Base-by-base conservation (phyloP, 1,140 invertebrate genomes). In the Rhizoglyphus robini region DNA sequence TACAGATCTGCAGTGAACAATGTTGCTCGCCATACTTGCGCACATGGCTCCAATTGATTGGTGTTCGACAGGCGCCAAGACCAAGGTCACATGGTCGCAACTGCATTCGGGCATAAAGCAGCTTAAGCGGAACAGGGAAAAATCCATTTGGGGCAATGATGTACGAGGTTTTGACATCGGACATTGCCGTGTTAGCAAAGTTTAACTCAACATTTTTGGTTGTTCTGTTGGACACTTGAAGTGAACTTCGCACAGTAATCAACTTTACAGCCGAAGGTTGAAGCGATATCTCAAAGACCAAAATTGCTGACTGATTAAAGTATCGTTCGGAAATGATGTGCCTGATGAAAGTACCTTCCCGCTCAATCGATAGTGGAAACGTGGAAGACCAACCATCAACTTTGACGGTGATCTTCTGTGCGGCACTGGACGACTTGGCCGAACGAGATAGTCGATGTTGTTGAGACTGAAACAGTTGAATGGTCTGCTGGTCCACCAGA, bases 321-420 rank as follows among this genome's bases (percentile, higher is more conserved):
- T 58, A 34, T 41, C 25, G 23, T 47, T 64, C 60, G 20, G 72
- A 69, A 15, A 81, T 79, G 1, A 88, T 83, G 69, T 88, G 81
- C 62, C 94, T 77, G 74, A 96, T 98, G 76, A 88, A 98, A 20
- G 89, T 82, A 1, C 94, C 95, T 18, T 96, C 92, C 77, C 88
- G 87, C 77, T 98, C 94, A 1, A 99, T 86, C 2, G 89, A 90
- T 1, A 99, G 86, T 18, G 94, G 90, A 68, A 83, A 81, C 63
- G 90, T 83, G 38, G 87, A 79, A 59, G 83, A 82, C 91, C 92
- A 97, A 11, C 91, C 92, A 69, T 93, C 88, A 23, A 97, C 84
- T 64, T 86, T 80, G 13, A 97, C 85, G 18, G 84, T 79, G 46
- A 98, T 81, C 74, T 94, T 90, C 78, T 96, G 92, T 2, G 48